phyloP scores from a whole-genome alignment of 2,113 vertebrate species.

The Eidolon helvum region DNA sequence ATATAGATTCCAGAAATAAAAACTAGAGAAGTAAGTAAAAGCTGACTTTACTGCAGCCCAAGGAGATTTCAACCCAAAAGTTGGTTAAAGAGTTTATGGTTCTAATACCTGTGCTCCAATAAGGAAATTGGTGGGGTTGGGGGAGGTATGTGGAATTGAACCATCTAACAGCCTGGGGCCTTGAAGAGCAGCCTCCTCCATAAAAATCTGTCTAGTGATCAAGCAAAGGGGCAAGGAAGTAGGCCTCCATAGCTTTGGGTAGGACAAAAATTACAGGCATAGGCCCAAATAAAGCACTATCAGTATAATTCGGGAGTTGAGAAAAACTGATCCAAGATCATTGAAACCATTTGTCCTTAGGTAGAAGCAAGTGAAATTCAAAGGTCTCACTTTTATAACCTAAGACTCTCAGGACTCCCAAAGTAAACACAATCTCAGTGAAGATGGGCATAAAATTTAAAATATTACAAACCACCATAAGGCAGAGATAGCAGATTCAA shows the following conservation, averaged over 20 bases:
- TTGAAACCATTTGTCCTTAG: background rate
- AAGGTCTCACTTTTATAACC: background rate
- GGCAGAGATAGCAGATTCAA: background rate
- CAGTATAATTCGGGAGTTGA: background rate
- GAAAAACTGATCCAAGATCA: background rate
- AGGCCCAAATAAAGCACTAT: background rate
- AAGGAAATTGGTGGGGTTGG: background rate
- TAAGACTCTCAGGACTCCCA: background rate
- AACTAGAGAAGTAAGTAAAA: background rate
- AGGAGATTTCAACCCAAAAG: background rate
- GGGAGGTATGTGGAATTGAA: background rate
- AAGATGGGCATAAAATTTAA: background rate
- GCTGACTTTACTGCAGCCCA: background rate
- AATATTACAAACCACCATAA: background rate
- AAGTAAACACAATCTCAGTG: background rate
- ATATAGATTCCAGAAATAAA: background rate
- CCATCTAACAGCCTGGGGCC: background rate
- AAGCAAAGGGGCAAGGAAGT: background rate
- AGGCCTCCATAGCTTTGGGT: background rate
- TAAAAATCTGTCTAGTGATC: background rate
- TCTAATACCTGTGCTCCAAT: background rate
- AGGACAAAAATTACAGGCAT: background rate
- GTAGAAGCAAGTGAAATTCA: constrained; percentile 30
- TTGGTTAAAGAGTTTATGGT: background rate
- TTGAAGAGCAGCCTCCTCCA: background rate